Base-by-base conservation (phyloP, 2,888 invertebrate genomes). In the Morpho deidamia region DNA sequence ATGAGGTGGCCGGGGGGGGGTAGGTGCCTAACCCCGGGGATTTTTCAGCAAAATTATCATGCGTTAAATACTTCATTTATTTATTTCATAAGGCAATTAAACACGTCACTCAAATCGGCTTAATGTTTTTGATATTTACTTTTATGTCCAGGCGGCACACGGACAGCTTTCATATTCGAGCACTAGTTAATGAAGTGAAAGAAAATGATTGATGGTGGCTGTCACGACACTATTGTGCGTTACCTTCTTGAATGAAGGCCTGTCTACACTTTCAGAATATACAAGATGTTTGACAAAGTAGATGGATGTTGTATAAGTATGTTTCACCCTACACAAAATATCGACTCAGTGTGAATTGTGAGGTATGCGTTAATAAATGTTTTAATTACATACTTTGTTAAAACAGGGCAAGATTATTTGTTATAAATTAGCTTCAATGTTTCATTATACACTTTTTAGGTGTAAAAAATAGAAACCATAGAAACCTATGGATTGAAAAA, bases 131-230 rank as follows among this genome's bases (percentile, higher is more conserved):
- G 46, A 39, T 38, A 32, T 11, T 32, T 39, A 41, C 32, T 47
- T 40, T 39, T 47, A 8, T 47, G 47, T 41, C 48, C 48, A 48
- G 34, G 41, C 48, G 48, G 37, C 42, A 41, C 48, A 11, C 50
- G 42, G 38, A 47, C 54, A 48, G 51, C 48, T 43, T 58, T 51
- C 47, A 40, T 60, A 52, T 55, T 42, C 12, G 50, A 53, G 49
- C 50, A 56, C 47, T 43, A 51, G 73, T 68, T 83, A 86, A 86
- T 87, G 87, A 87, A 81, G 81, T 85, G 86, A 81, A 72, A 80
- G 78, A 72, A 72, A 76, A 84, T 87, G 85, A 87, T 85, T 74
- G 80, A 87, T 86, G 84, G 69, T 62, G 66, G 67, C 67, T 70
- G 66, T 63, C 63, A 69, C 70, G 66, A 63, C 69, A 69, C 65